phyloP scores from a whole-genome alignment of 2,888 invertebrate species.

The Keiferia lycopersicella region DNA sequence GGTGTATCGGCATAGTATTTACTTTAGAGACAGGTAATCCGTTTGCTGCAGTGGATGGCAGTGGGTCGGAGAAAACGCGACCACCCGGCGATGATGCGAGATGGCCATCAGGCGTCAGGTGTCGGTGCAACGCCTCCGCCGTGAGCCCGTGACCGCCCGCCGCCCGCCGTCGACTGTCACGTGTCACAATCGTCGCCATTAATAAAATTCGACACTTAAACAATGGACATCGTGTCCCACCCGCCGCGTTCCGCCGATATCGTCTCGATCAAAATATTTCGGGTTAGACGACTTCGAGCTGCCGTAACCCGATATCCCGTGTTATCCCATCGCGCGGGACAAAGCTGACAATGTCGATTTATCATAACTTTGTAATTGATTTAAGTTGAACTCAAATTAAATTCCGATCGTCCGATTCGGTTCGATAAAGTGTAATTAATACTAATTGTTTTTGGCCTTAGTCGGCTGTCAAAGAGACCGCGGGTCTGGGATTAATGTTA shows the following conservation, averaged over 20 bases:
- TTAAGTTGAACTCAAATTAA: slow-evolving; percentile 31
- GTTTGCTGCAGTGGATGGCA: slow-evolving; percentile 10
- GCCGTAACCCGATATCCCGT: slow-evolving; percentile 46
- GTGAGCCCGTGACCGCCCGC: slow-evolving; percentile 28
- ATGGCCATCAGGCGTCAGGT: slow-evolving; percentile 69
- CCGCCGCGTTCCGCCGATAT: slow-evolving; percentile 56
- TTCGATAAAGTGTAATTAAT: slow-evolving; percentile 63
- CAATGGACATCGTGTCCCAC: slow-evolving; percentile 57
- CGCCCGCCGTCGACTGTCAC: slow-evolving; percentile 40
- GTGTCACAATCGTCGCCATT: slow-evolving; percentile 54
- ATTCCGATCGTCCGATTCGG: slow-evolving; percentile 48
- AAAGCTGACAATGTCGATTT: slow-evolving; percentile 38
- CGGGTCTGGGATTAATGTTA: slow-evolving; percentile 59
- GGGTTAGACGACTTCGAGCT: slow-evolving; percentile 49
- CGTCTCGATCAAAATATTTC: slow-evolving; percentile 53
- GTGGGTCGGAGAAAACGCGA: slow-evolving; percentile 37
- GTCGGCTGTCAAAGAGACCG: slow-evolving; percentile 68
- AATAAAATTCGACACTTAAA: slow-evolving; percentile 73
- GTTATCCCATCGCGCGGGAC: slow-evolving; percentile 31
- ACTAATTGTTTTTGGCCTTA: slow-evolving; percentile 63
- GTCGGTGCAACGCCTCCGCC: slow-evolving; percentile 44
- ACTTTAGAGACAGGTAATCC: slow-evolving; percentile 22
- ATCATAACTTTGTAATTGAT: slow-evolving; percentile 36
- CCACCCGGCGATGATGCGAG: slow-evolving; percentile 60
- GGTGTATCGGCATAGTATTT: slow-evolving; percentile 19